A percentile compares a stretch with the other conserved stretches of the same genome.
Conservation (phyloP, 2,888 invertebrate genomes). For the Apamea crenata region DNA sequence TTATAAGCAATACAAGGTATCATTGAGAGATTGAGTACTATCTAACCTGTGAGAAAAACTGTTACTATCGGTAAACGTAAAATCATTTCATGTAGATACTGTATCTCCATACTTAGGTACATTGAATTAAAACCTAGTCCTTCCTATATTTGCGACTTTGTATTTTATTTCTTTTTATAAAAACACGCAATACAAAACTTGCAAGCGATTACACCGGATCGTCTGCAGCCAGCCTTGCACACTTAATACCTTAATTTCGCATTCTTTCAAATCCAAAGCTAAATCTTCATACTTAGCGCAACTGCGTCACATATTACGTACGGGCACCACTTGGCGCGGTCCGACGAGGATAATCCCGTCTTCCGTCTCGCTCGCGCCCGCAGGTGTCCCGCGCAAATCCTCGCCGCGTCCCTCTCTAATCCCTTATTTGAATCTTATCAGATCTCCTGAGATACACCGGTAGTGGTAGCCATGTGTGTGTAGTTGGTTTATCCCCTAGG, state of each 20-base stretch:
- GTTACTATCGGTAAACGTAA: not conserved
- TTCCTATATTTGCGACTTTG: not conserved
- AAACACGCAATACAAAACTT: conserved; percentile 7
- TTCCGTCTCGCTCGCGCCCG: conserved; percentile 80
- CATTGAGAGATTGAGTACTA: not conserved
- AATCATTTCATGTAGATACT: not conserved
- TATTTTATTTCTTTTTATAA: conserved; percentile 7
- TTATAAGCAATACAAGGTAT: not conserved
- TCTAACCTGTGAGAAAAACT: not conserved
- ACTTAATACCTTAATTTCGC: conserved; percentile 64
- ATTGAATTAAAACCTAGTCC: not conserved
- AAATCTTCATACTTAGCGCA: conserved; percentile 72
- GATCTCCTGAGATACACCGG: conserved; percentile 89
- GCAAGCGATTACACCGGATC: conserved; percentile 23
- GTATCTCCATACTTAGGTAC: too few relatives aligned
- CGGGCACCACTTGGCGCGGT: conserved; percentile 82
- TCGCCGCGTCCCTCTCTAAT: conserved; percentile 87
- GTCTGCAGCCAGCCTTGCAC: conserved; percentile 28
- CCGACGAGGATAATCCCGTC: conserved; percentile 88
- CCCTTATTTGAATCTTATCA: conserved; percentile 91
- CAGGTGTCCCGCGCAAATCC: conserved; percentile 84
- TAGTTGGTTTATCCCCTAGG: conserved; percentile 82
- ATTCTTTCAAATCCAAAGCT: conserved; percentile 71
- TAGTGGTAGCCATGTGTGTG: conserved; percentile 85
- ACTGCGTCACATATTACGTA: conserved; percentile 73